Percentiles rank a stretch among this genome's conserved stretches.
These are phyloP conservation scores for Sylvilagus bachmani DNA, from an alignment of 2,113 vertebrate genomes.

Conservation along the genomic window DNA sequence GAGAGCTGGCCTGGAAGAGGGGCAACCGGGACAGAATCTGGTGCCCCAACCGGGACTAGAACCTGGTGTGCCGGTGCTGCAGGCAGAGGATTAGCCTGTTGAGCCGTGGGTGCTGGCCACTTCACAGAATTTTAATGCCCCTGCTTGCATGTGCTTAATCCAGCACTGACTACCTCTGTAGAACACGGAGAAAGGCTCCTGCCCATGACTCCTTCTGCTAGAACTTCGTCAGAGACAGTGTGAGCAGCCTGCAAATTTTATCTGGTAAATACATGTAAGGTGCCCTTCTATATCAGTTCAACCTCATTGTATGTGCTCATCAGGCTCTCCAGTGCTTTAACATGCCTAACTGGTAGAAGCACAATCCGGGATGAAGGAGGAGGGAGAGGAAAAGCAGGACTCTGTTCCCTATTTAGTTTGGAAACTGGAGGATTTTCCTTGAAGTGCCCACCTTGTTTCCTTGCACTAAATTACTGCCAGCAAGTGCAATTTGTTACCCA, in stretches of 20 bases:
- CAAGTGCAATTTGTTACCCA: slow-evolving; percentile 58
- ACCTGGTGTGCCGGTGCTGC: no score
- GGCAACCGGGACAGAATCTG: no score
- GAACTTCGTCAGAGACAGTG: not conserved
- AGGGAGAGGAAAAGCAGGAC: not conserved
- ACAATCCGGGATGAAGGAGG: not conserved
- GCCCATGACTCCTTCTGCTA: not conserved
- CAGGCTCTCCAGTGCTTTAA: slow-evolving; percentile 31
- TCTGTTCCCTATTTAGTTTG: slow-evolving; percentile 22
- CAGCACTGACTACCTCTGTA: not conserved
- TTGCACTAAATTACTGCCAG: slow-evolving; percentile 55
- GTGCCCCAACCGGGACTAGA: no score
- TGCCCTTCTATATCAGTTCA: not conserved
- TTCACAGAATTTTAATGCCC: not conserved
- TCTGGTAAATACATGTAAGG: not conserved
- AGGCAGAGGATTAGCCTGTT: no score
- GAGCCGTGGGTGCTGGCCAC: not conserved
- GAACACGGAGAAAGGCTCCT: not conserved
- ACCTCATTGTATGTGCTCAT: not conserved
- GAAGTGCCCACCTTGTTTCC: slow-evolving; percentile 60
- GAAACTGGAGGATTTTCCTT: slow-evolving; percentile 51
- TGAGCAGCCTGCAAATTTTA: not conserved
- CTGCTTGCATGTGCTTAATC: not conserved
- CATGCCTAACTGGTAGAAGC: not conserved
- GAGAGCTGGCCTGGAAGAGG: no score